phyloP scores from a whole-genome alignment of 2,888 invertebrate genomes.

The Daptonema setosum region DNA sequence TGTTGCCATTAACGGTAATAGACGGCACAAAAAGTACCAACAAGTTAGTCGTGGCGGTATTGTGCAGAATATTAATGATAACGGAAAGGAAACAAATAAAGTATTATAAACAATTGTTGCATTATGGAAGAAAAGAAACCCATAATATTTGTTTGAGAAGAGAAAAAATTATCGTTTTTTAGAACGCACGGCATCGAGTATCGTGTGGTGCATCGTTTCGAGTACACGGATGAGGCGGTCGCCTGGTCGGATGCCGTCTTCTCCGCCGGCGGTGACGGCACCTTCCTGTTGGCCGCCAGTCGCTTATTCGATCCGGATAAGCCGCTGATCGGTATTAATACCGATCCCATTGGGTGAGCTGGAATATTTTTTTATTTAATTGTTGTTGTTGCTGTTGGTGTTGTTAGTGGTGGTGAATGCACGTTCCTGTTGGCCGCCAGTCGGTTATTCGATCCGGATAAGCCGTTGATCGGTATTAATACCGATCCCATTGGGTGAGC shows the following conservation, averaged over 20 bases:
- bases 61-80: no score
- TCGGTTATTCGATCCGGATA: constrained; percentile 48
- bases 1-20: no score
- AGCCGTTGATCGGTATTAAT: constrained; percentile 89
- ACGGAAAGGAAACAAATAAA: no score
- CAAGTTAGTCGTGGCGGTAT: no score
- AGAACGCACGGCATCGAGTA: constrained; percentile 48
- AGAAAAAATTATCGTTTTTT: constrained; percentile 4
- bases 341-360: constrained; percentile 49
- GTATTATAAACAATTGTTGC: no score
- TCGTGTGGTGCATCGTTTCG: constrained; percentile 32
- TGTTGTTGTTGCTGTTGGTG: no score
- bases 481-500: constrained; percentile 55
- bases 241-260: constrained; percentile 59
- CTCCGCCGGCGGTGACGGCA: constrained; percentile 73
- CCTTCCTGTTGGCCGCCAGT: constrained; percentile 76
- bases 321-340: constrained; percentile 90
- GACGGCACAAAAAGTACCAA: no score
- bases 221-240: constrained; percentile 45
- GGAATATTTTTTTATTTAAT: background rate
- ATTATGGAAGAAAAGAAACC: no score
- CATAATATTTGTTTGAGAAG: no score
- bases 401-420: constrained; percentile 97
- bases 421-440: constrained; percentile 83
- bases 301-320: constrained; percentile 51